Percentiles rank a stretch among this genome's conserved stretches.
These are phyloP conservation scores for Monopterus albus DNA, from an alignment of 2,113 vertebrate species.

Conservation along the genomic window DNA sequence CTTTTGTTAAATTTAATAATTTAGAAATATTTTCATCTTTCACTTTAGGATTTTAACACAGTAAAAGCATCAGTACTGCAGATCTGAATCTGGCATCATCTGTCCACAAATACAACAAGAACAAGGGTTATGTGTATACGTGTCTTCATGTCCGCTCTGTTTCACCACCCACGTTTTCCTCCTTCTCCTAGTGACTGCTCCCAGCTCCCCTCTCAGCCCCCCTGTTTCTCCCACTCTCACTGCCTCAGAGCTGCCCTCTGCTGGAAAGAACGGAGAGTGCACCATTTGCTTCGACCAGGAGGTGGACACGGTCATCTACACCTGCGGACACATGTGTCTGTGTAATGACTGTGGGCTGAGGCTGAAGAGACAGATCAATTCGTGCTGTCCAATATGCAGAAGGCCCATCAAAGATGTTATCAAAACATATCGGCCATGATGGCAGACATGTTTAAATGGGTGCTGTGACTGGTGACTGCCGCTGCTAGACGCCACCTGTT, in stretches of 20 bases:
- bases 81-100: too few relatives aligned
- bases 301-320: conserved; percentile 98
- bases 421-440: conserved; percentile 96
- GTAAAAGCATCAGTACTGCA: not conserved
- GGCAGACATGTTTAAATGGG: conserved; percentile 3
- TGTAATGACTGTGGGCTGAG: conserved; percentile 95
- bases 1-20: too few relatives aligned
- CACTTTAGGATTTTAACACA: too few relatives aligned
- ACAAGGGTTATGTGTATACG: not conserved
- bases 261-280: conserved; percentile 92
- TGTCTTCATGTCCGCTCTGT: not conserved
- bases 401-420: conserved; percentile 98
- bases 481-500: conserved; percentile 24
- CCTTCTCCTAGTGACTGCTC: conserved; percentile 89
- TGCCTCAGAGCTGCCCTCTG: conserved; percentile 82
- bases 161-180: conserved; percentile 4
- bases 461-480: conserved; percentile 9
- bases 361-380: conserved; percentile 93
- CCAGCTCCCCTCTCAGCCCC: conserved; percentile 95
- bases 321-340: conserved; percentile 99
- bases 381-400: conserved; percentile 97
- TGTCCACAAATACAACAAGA: not conserved
- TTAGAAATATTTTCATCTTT: too few relatives aligned
- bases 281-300: conserved; percentile 97
- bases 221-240: conserved; percentile 87